Conservation (phyloP, 2,888 invertebrate species). For the Polyploca ridens region DNA sequence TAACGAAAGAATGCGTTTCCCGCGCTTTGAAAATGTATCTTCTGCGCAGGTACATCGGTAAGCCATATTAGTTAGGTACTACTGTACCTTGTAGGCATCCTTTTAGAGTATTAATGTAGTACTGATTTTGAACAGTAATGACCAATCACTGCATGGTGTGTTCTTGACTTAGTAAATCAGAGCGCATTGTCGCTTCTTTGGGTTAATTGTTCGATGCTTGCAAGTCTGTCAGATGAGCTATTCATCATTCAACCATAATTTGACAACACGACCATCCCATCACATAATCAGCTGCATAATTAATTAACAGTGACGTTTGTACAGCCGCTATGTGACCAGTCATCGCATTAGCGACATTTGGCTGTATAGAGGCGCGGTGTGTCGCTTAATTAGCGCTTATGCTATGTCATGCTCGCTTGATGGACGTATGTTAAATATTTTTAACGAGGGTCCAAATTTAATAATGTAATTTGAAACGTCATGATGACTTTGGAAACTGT, state of each 20-base stretch:
- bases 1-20: too few relatives aligned
- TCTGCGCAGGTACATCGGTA: too few relatives aligned
- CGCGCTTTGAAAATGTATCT: too few relatives aligned
- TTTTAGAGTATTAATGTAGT: too few relatives aligned
- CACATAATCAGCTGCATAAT: background rate
- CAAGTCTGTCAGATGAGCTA: too few relatives aligned
- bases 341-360: slow-evolving; percentile 1
- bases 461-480: background rate
- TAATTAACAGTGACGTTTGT: background rate
- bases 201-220: too few relatives aligned
- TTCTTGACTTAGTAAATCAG: too few relatives aligned
- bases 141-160: too few relatives aligned
- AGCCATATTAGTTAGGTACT: too few relatives aligned
- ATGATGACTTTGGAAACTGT: background rate
- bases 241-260: background rate
- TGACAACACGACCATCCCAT: background rate
- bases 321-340: background rate
- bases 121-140: too few relatives aligned
- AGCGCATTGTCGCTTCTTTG: too few relatives aligned
- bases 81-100: too few relatives aligned
- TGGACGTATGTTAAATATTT: slow-evolving; percentile 4
- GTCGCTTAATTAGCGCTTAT: slow-evolving; percentile 1
- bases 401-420: slow-evolving; percentile 12
- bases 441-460: background rate
- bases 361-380: background rate